Percentiles rank a stretch among this genome's conserved stretches.
phyloP scores from a whole-genome alignment of 2,888 invertebrate species.

The Drosophila lutescens region DNA sequence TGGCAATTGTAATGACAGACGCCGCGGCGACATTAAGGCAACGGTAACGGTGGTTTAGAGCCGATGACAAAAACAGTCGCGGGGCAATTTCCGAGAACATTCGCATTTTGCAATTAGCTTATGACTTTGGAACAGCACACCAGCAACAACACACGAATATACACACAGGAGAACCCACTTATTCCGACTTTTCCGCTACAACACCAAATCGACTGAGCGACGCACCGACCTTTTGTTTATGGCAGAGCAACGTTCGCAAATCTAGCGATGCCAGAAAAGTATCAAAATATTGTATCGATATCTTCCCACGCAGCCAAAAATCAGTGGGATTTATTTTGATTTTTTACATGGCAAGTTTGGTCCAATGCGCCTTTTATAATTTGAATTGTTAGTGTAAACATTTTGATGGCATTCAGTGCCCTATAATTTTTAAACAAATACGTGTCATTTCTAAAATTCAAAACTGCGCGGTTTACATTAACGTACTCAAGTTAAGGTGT shows the following conservation, averaged over 20 bases:
- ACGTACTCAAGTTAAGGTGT: too few relatives aligned
- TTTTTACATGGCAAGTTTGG: not conserved
- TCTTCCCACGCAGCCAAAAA: not conserved
- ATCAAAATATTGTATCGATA: conserved; percentile 23
- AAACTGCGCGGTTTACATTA: too few relatives aligned
- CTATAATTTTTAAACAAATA: too few relatives aligned
- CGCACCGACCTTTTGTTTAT: conserved; percentile 42
- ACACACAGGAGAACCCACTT: conserved; percentile 24
- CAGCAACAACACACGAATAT: conserved; percentile 33
- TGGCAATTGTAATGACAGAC: conserved; percentile 64
- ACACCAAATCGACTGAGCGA: conserved; percentile 18
- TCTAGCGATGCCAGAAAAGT: conserved; percentile 22
- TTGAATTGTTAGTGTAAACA: too few relatives aligned
- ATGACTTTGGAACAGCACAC: conserved; percentile 19
- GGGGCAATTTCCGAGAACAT: conserved; percentile 54
- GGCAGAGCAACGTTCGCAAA: conserved; percentile 27
- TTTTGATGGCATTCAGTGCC: too few relatives aligned
- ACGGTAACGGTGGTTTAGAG: conserved; percentile 43
- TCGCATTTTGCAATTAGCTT: conserved; percentile 65
- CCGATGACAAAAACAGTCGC: conserved; percentile 67
- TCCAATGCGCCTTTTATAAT: too few relatives aligned
- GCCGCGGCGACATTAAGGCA: conserved; percentile 55
- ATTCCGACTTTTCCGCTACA: not conserved
- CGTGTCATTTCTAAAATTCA: too few relatives aligned
- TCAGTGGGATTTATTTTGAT: not conserved